These are phyloP conservation scores for Chamaedrilus cognettii DNA, from an alignment of 2,888 invertebrate genomes.

Conservation along the genomic window DNA sequence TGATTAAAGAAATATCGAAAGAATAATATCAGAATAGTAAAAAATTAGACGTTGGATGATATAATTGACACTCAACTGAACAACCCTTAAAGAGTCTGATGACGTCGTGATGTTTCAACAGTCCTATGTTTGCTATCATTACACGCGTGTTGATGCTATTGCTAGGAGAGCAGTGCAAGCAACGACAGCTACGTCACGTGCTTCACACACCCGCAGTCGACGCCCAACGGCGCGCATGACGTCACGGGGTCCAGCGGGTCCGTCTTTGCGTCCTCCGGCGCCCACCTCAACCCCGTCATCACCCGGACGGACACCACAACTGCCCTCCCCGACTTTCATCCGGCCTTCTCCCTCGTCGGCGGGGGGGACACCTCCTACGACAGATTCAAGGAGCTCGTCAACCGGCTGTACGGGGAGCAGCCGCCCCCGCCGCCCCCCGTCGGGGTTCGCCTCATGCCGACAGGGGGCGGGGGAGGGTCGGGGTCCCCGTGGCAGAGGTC, in stretches of 20 bases:
- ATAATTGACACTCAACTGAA: too few species aligned
- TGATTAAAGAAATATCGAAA: too few species aligned
- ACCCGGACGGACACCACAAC: not conserved
- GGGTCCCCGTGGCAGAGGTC: conserved; percentile 10
- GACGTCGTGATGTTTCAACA: too few species aligned
- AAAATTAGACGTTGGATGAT: too few species aligned
- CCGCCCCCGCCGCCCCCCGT: not conserved
- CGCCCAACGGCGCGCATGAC: conserved; percentile 6
- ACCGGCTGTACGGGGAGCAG: not conserved
- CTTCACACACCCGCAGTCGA: conserved; percentile 9
- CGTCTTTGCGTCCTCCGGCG: not conserved
- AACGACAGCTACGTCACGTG: conserved; percentile 23
- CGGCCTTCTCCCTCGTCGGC: not conserved
- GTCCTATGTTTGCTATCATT: too few species aligned
- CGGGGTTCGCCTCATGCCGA: not conserved
- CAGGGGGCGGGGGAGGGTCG: not conserved
- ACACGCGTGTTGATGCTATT: too few species aligned
- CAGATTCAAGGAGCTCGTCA: not conserved
- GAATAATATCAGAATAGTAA: too few species aligned
- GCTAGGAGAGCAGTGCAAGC: conserved; percentile 17
- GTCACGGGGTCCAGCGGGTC: not conserved
- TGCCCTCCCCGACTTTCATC: not conserved
- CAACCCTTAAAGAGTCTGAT: too few species aligned
- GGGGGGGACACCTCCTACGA: not conserved
- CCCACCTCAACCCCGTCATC: not conserved